Evolutionary conservation across 2,888 invertebrate genomes (phyloP).

Genomic region (Athripsodes cinereus): DNA sequence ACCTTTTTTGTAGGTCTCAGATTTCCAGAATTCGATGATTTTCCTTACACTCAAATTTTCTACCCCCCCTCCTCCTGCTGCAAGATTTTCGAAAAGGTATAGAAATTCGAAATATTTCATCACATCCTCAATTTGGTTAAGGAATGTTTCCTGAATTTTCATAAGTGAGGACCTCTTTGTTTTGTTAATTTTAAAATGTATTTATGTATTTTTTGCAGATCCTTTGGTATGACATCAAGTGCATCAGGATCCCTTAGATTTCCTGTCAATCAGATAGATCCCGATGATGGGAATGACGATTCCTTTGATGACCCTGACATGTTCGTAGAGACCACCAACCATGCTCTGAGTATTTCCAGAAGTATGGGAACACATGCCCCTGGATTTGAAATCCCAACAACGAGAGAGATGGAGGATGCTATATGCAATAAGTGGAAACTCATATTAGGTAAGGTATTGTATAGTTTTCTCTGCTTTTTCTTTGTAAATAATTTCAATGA

Average conservation of each 20-base stretch:
- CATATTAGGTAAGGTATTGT: conserved; percentile 54
- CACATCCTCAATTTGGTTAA: too few species aligned
- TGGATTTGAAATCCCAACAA: conserved; percentile 51
- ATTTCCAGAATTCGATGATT: too few species aligned
- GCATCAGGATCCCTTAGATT: conserved; percentile 22
- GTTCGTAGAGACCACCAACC: conserved; percentile 26
- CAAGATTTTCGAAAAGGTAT: too few species aligned
- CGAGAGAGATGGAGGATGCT: conserved; percentile 69
- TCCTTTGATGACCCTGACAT: conserved; percentile 23
- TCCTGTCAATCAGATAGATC: conserved; percentile 22
- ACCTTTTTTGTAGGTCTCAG: too few species aligned
- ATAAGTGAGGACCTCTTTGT: too few species aligned
- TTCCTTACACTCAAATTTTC: too few species aligned
- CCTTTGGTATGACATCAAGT: conserved; percentile 24
- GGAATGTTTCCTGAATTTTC: too few species aligned
- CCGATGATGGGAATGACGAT: conserved; percentile 17
- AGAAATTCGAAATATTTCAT: too few species aligned
- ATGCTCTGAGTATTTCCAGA: conserved; percentile 31
- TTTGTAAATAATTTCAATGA: background rate
- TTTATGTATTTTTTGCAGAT: conserved; percentile 18
- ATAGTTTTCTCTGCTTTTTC: background rate
- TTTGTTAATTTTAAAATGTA: background rate
- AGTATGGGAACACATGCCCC: conserved; percentile 31
- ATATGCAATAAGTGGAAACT: conserved; percentile 79
- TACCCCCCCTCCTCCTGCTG: too few species aligned